Evolutionary conservation across 2,888 invertebrate genomes (phyloP), one percentile per base, ranked within the genome.

Genomic region (Drosophila testacea): DNA sequence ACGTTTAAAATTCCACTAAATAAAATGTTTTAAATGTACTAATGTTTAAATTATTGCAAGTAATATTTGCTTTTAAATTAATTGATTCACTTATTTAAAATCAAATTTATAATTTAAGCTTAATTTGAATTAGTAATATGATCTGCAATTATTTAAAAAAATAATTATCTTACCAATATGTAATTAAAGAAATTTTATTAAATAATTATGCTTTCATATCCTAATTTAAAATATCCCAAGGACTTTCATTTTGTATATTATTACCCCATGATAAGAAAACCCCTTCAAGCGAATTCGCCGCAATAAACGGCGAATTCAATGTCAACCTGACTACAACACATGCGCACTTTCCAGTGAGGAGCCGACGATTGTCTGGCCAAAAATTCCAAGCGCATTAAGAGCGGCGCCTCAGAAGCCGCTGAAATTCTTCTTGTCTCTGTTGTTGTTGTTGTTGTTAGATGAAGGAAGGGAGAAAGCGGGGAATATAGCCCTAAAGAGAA

Each of bases 271-370:
- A 10, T 41, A 9, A 1, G 22, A 4, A n/a, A 22, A 2, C 51
- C 54, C 68, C 63, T 61, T 32, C 38, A 5, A 28, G 1, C 6
- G 28, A 85, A 85, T 83, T 83, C 87, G 84, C 78, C 66, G 41
- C 41, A 34, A n/a, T 7, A 16, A 28, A 41, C 71, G 76, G 88
- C 88, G 82, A 83, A 83, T 83, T 87, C 11, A 41, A 5, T 9
- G 11, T 16, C 48, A 36, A 38, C 59, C 51, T 48, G 66, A 71
- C 51, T 57, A 63, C 69, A 82, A 88, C 74, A 85, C 83, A 83
- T 83, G 83, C 83, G 83, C 83, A 77, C 62, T 73, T 84, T 85
- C 77, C 82, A 79, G 74, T 30, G 67, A 61, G 44, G 11, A 52
- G 41, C 27, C 56, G 47, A n/a, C 62, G 41, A 27, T 36, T 41